Conservation (phyloP, 1,140 invertebrate genomes). For the Pseudobourletiella spinata region DNA sequence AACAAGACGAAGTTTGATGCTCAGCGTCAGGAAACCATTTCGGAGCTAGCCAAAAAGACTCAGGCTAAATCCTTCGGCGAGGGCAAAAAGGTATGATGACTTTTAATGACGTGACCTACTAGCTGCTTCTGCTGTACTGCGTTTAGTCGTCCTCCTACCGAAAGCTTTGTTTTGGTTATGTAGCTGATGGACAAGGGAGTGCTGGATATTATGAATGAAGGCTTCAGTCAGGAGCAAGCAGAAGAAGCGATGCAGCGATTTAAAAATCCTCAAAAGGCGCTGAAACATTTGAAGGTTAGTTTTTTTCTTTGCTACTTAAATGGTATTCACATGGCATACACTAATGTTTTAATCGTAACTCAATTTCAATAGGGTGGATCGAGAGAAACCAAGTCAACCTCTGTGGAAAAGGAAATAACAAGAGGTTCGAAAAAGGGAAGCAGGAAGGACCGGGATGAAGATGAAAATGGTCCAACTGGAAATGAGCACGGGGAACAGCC, state of each 20-base stretch:
- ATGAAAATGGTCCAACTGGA: constrained; percentile 17
- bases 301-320: no score
- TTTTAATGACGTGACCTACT: neutral
- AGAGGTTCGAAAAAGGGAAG: neutral
- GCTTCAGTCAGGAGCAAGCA: constrained; percentile 20
- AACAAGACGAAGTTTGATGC: constrained; percentile 23
- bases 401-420: neutral
- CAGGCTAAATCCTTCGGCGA: neutral
- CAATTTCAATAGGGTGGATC: no score
- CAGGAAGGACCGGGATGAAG: constrained; percentile 15
- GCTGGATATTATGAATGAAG: constrained; percentile 21
- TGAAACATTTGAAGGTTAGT: constrained; percentile 19
- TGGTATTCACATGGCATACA: no score
- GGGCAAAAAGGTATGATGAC: neutral
- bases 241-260: constrained; percentile 21
- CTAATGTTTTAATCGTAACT: no score
- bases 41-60: constrained; percentile 4
- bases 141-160: no score
- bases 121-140: no score
- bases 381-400: no score
- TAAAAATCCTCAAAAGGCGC: constrained; percentile 24
- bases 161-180: no score
- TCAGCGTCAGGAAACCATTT: constrained; percentile 22
- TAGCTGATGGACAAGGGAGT: constrained; percentile 25
- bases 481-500: constrained; percentile 15